Conservation (phyloP, 2,888 invertebrate genomes). For the Hypena proboscidalis region DNA sequence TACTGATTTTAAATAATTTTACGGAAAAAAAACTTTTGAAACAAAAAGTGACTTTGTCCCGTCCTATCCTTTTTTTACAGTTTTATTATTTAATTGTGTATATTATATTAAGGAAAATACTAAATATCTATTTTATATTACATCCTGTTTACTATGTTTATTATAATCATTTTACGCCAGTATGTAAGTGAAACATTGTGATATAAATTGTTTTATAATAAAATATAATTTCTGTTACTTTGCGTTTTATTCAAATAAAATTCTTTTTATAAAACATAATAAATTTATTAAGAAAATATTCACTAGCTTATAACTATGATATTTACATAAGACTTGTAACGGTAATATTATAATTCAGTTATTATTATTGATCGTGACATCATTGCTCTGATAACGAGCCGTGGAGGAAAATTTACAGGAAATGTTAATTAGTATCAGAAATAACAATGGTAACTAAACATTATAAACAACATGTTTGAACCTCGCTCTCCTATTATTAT, state of each 20-base stretch:
- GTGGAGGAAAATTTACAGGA: slow-evolving; percentile 40
- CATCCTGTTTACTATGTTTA: too few relatives aligned
- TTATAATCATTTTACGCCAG: too few relatives aligned
- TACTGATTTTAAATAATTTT: too few relatives aligned
- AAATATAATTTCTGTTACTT: slow-evolving; percentile 25
- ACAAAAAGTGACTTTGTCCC: too few relatives aligned
- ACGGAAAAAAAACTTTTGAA: too few relatives aligned
- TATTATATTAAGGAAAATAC: too few relatives aligned
- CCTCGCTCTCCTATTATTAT: too few relatives aligned
- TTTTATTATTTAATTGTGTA: too few relatives aligned
- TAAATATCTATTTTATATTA: too few relatives aligned
- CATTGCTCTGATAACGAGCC: slow-evolving; percentile 33
- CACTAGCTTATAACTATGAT: slow-evolving; percentile 33
- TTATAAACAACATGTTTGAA: too few relatives aligned
- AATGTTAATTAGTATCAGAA: slow-evolving; percentile 22
- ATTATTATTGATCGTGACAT: slow-evolving; percentile 35
- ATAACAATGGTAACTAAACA: slow-evolving; percentile 24
- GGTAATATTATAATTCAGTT: slow-evolving; percentile 20
- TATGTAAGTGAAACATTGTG: slow-evolving; percentile 30
- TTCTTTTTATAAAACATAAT: slow-evolving; percentile 40
- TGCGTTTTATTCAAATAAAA: slow-evolving; percentile 30
- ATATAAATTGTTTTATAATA: slow-evolving; percentile 20
- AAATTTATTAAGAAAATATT: slow-evolving; percentile 54
- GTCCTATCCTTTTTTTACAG: too few relatives aligned
- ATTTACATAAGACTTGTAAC: slow-evolving; percentile 25